Conservation (phyloP, 2,797 vertebrate species). For the Galagoides demidoff region DNA sequence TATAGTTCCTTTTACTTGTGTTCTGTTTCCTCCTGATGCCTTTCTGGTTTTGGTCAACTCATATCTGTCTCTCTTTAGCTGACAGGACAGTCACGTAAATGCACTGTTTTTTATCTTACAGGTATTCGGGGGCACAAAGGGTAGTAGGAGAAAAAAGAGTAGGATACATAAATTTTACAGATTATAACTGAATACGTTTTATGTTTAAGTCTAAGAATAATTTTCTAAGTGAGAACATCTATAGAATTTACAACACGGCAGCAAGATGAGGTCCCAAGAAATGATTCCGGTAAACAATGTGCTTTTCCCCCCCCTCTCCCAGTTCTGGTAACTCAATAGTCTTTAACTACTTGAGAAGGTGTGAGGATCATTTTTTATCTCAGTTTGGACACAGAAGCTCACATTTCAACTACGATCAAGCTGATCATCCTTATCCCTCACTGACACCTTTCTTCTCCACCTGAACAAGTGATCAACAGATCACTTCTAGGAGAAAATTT, state of each 20-base stretch:
- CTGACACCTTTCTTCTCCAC: constrained; percentile 54
- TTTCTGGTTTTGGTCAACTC: not conserved
- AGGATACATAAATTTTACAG: not conserved
- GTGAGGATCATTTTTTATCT: constrained; percentile 77
- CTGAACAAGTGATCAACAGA: constrained; percentile 32
- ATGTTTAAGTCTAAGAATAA: constrained; percentile 19
- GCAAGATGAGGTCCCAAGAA: constrained; percentile 20
- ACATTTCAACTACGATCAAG: constrained; percentile 66
- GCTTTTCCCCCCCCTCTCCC: constrained; percentile 3
- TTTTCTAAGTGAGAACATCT: constrained; percentile 46
- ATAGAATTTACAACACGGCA: not conserved
- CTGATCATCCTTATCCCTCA: constrained; percentile 62
- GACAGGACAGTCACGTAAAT: not conserved
- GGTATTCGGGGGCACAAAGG: not conserved
- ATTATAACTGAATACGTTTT: not conserved
- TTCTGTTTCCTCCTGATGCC: not conserved
- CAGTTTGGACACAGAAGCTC: constrained; percentile 71
- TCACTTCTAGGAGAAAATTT: constrained; percentile 58
- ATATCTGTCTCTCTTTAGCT: not conserved
- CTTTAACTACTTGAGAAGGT: constrained; percentile 76
- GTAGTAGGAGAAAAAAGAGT: not conserved
- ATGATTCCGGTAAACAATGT: constrained; percentile 45
- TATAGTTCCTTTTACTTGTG: not conserved
- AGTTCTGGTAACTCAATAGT: constrained; percentile 70
- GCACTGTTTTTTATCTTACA: not conserved